phyloP scores from a whole-genome alignment of 2,113 vertebrate species.

The Xerus inauris region DNA sequence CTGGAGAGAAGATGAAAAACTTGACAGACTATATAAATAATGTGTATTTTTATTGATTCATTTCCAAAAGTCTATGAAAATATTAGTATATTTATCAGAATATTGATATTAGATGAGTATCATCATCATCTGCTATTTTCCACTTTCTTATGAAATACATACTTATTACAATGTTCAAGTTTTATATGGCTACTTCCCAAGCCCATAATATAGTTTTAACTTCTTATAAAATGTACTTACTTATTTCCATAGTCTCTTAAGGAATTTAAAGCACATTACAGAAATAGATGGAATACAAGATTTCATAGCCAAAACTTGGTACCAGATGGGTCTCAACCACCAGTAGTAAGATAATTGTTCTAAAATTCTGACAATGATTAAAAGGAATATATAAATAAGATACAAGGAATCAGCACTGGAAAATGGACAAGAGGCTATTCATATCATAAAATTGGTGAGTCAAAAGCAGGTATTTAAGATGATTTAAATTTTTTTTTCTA shows the following conservation, averaged over 20 bases:
- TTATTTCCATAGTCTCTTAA: neutral
- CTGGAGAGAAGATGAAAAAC: neutral
- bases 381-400: neutral
- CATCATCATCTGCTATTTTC: neutral
- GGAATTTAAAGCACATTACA: neutral
- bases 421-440: neutral
- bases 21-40: neutral
- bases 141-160: neutral
- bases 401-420: neutral
- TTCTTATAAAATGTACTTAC: constrained; percentile 10
- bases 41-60: neutral
- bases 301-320: neutral
- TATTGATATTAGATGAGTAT: neutral
- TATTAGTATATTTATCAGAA: constrained; percentile 1
- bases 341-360: neutral
- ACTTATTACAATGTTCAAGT: neutral
- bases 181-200: neutral
- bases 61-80: constrained; percentile 8
- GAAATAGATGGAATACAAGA: neutral
- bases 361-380: neutral
- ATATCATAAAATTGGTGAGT: neutral
- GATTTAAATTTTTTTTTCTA: neutral
- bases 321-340: neutral
- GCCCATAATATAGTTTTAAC: neutral
- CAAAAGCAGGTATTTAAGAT: neutral